Evolutionary conservation across 2,888 invertebrate genomes (phyloP).

Genomic region (Yponomeuta sedellus): DNA sequence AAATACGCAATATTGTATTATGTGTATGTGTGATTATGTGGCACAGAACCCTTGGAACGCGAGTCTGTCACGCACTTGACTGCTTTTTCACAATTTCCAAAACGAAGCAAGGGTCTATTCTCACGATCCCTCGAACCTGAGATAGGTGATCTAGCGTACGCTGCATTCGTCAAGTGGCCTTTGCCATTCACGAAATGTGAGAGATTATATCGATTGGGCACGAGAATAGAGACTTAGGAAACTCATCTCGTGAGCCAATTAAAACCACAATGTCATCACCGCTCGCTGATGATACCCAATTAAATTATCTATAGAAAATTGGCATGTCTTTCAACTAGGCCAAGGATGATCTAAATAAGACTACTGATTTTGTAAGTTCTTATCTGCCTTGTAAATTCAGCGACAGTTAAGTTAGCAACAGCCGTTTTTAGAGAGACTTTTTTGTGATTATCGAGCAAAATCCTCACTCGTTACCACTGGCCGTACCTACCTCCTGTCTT

Average conservation of each 20-base stretch:
- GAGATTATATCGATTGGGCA: neutral
- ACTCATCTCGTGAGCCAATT: neutral
- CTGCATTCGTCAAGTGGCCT: neutral
- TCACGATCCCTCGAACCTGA: neutral
- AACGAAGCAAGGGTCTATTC: neutral
- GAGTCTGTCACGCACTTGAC: too few species aligned
- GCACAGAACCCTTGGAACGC: too few species aligned
- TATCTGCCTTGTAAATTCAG: too few species aligned
- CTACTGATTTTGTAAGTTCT: neutral
- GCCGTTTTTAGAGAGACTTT: too few species aligned
- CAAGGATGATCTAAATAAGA: neutral
- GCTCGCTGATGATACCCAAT: constrained; percentile 2
- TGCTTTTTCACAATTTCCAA: neutral
- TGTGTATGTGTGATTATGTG: too few species aligned
- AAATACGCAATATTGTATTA: too few species aligned
- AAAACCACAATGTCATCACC: neutral
- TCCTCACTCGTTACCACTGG: too few species aligned
- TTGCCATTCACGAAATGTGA: neutral
- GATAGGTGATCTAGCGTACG: neutral
- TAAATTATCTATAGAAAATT: neutral
- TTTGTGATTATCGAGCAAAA: too few species aligned
- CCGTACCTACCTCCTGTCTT: too few species aligned
- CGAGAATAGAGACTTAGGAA: neutral
- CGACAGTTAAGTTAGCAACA: too few species aligned
- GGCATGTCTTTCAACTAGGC: neutral